Base-by-base conservation (phyloP, 2,888 invertebrate species). In the Iselma pallidipennis region DNA sequence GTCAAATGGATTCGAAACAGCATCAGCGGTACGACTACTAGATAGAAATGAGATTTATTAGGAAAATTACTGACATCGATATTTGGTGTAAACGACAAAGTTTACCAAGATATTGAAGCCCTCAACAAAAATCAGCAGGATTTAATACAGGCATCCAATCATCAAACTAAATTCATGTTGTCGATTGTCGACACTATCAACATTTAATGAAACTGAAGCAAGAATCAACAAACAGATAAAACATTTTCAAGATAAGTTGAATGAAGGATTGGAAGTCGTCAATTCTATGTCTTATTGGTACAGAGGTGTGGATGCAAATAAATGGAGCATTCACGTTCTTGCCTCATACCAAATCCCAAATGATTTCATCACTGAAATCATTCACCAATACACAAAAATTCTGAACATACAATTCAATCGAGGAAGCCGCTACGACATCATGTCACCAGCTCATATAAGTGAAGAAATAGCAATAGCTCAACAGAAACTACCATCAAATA, bases 41-140 rank as follows among this genome's bases (percentile, higher is more conserved):
- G 60, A 14, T 6, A 56, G 10, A 55, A 49, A 31, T 16, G 59
- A 55, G 55, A 49, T n/a, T 5, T 59, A 14, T 28, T 59, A 4
- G 55, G 55, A 4, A 29, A 55, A 28, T 28, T 60, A 3, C 16
- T 60, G 4, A 60, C 60, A 4, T 51, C 55, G 4, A 6, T 60
- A 10, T 60, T 60, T 29, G 60, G 60, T 0, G 60, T 60, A 26
- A 60, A 60, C 14, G 51, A 60, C 23, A 42, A 60, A 51, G 51
- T 60, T 3, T 60, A 60, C 31, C 25, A 25, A 42, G 52, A 60
- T 31, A 60, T 60, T 12, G 31, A 49, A 2, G 45, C 29, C 2
- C 31, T 60, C 5, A 29, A 60, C n/a, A 51, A 50, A 37, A 60
- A 56, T 50, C 60, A 60, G 56, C 14, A 28, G 5, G 45, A 60